A percentile compares a stretch with the other conserved stretches of the same genome.
Evolutionary conservation across 2,888 invertebrate species (phyloP).

Genomic region (Chrysolina americana): DNA sequence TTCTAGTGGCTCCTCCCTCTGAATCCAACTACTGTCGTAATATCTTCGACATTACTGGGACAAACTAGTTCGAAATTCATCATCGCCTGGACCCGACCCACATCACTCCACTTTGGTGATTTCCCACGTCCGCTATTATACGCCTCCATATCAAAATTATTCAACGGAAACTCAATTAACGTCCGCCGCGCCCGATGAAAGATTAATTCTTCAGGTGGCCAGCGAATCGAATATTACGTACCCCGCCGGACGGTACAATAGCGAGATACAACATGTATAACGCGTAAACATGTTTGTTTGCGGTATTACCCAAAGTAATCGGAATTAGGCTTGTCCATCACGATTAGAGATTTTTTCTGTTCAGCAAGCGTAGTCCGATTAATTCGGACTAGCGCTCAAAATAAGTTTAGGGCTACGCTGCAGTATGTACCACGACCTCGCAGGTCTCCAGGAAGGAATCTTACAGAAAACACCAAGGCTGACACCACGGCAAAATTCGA

Average conservation of each 20-base stretch:
- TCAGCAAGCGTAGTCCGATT: background rate
- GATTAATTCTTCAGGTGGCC: slow-evolving; percentile 28
- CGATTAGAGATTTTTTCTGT: background rate
- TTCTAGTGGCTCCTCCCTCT: too few relatives aligned
- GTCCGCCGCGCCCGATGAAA: slow-evolving; percentile 21
- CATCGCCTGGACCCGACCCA: background rate
- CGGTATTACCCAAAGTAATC: background rate
- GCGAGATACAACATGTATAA: slow-evolving; percentile 19
- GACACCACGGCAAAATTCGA: too few relatives aligned
- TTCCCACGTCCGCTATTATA: slow-evolving; percentile 6
- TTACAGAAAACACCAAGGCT: too few relatives aligned
- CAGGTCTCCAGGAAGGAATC: too few relatives aligned
- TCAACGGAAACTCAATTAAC: slow-evolving; percentile 32
- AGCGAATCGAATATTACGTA: slow-evolving; percentile 9
- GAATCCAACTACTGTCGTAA: background rate
- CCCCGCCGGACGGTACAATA: background rate
- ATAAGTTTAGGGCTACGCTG: background rate
- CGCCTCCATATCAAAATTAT: slow-evolving; percentile 18
- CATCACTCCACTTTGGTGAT: background rate
- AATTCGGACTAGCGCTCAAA: background rate
- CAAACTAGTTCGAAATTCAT: background rate
- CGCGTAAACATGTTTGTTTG: slow-evolving; percentile 24
- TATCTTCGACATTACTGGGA: background rate
- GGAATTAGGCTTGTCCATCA: background rate
- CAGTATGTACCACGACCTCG: too few relatives aligned